phyloP scores from a whole-genome alignment of 2,797 vertebrate species.

The Coreius guichenoti region DNA sequence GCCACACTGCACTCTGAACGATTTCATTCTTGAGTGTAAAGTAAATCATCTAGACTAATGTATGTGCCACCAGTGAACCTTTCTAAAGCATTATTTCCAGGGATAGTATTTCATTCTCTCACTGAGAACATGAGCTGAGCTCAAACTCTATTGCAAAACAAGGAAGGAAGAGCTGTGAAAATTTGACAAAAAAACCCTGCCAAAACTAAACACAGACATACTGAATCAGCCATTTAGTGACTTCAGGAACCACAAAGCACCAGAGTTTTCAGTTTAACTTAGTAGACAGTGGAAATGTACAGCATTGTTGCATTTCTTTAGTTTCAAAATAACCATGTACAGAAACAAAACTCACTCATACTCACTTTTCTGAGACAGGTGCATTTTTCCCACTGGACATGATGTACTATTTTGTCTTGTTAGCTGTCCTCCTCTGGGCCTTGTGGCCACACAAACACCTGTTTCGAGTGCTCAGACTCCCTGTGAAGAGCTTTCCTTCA shows the following conservation, averaged over 20 bases:
- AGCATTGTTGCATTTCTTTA: not conserved
- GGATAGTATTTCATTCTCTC: not conserved
- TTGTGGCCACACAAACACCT: conserved; percentile 65
- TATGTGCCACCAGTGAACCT: not conserved
- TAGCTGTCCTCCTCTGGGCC: conserved; percentile 52
- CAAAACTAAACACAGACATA: conserved; percentile 19
- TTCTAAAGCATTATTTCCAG: not conserved
- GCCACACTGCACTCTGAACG: not conserved
- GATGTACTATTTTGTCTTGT: conserved; percentile 13
- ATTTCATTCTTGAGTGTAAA: not conserved
- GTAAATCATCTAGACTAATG: no score
- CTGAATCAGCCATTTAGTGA: conserved; percentile 39
- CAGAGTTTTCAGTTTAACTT: not conserved
- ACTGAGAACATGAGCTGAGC: not conserved
- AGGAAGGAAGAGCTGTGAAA: conserved; percentile 59
- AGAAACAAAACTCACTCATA: conserved; percentile 32
- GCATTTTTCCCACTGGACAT: conserved; percentile 80
- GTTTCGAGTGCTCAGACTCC: conserved; percentile 50
- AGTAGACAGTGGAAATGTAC: not conserved
- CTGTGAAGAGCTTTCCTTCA: not conserved
- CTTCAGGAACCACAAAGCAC: not conserved
- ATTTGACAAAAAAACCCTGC: conserved; percentile 28
- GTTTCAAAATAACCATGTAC: no score
- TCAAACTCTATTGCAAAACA: conserved; percentile 43
- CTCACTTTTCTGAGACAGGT: conserved; percentile 73